Conservation (phyloP, 2,797 vertebrate genomes). For the Semaprochilodus insignis region DNA sequence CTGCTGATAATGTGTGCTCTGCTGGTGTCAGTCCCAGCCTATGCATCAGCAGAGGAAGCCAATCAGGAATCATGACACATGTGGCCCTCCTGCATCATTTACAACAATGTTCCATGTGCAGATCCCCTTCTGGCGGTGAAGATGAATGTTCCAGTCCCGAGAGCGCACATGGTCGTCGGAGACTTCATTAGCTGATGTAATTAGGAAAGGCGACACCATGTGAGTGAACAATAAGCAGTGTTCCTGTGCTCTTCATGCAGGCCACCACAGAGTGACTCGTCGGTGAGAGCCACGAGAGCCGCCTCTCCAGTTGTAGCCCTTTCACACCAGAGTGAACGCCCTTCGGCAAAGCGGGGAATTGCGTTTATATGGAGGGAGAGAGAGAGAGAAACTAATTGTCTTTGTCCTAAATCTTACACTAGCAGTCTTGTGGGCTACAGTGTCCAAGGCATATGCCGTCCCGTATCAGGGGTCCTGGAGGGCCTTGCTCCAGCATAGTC, state of each 20-base stretch:
- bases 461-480: no score
- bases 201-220: conserved; percentile 34
- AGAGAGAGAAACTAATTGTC: background rate
- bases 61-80: background rate
- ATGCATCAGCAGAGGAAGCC: background rate
- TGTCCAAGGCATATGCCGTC: no score
- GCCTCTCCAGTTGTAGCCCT: conserved; percentile 8
- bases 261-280: background rate
- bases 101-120: background rate
- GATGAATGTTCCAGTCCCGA: conserved; percentile 46
- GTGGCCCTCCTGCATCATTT: background rate
- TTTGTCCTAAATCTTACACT: no score
- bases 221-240: conserved; percentile 1
- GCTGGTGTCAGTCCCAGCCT: background rate
- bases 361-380: background rate
- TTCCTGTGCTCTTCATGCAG: background rate
- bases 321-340: background rate
- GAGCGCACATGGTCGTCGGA: conserved; percentile 39
- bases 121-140: conserved; percentile 29
- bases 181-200: conserved; percentile 59
- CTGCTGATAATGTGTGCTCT: background rate
- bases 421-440: no score
- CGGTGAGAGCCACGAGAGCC: background rate
- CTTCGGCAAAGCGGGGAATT: background rate
- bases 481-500: no score